Base-by-base conservation (phyloP, 1,140 invertebrate species). In the Zaprionus lachaisei region DNA sequence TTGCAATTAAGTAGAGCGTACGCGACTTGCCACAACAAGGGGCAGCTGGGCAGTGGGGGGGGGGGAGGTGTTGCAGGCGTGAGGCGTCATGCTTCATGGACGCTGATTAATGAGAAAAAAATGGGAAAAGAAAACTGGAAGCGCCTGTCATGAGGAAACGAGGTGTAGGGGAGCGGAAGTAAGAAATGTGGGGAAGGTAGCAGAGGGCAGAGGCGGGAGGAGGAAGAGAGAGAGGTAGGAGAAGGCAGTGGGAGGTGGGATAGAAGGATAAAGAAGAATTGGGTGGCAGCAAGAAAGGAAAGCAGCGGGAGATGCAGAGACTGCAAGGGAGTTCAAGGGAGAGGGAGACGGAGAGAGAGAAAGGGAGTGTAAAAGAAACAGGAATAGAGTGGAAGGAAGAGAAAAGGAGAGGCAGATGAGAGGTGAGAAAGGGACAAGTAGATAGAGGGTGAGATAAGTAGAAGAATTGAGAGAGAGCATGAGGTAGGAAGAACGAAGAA, bases 31-130 rank as follows among this genome's bases (percentile, higher is more conserved):
- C 57, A 2, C n/a, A 47, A 47, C 38, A 15, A 7, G 38, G 38
- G 14, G 38, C 5, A 15, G 12, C 15, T 7, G 28, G 0, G 6
- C 2, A 38, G 11, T 2, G 37, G 37, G 4, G 5, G 4, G 34
- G 34, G 14, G 5, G 12, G 7, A 15, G 37, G 12, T 15, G 37
- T 38, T 14, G 37, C 37, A 38, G 14, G 37, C 37, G 4, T 38
- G 41, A 47, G 41, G 41, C 31, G 41, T 72, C 41, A 71, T 64
- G 72, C 67, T 58, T 44, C 68, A 64, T 14, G 22, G 55, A 20
- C 34, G 60, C 60, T 75, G 72, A 75, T 75, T 75, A 75, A 75
- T 70, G 56, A 54, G 5, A 68, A 68, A 54, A 54, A 34, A 68
- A 68, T 9, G 37, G 26, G 37, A 11, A 55, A 12, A 63, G 22